phyloP scores from a whole-genome alignment of 2,888 invertebrate genomes.

The Oscheius sp. region DNA sequence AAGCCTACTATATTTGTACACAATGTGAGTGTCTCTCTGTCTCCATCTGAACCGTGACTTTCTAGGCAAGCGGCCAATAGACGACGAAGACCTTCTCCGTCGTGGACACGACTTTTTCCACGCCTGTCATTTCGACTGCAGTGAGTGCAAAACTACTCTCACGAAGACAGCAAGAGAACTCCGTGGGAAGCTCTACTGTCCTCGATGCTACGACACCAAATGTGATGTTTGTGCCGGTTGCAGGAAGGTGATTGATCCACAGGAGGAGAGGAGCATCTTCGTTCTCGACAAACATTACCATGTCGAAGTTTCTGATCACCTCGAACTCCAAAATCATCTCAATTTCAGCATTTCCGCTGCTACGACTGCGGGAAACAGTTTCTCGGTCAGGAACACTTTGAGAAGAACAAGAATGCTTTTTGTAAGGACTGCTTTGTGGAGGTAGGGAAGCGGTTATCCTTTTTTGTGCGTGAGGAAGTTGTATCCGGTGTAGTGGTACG shows the following conservation, averaged over 20 bases:
- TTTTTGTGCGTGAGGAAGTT: slow-evolving; percentile 1
- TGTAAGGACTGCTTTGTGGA: slow-evolving; percentile 90
- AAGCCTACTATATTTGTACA: slow-evolving; percentile 45
- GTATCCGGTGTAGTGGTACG: background rate
- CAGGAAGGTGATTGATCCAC: slow-evolving; percentile 49
- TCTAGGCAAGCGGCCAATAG: slow-evolving; percentile 49
- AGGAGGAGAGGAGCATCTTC: slow-evolving; percentile 46
- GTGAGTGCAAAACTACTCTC: slow-evolving; percentile 44
- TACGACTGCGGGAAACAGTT: slow-evolving; percentile 95
- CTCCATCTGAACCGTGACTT: background rate
- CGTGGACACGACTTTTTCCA: slow-evolving; percentile 45
- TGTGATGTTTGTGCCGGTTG: slow-evolving; percentile 54
- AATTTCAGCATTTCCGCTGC: slow-evolving; percentile 89
- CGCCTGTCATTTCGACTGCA: slow-evolving; percentile 58
- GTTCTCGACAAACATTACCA: slow-evolving; percentile 54
- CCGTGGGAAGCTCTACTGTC: slow-evolving; percentile 44
- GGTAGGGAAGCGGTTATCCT: slow-evolving; percentile 19
- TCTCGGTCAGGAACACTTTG: slow-evolving; percentile 92
- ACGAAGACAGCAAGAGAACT: slow-evolving; percentile 39
- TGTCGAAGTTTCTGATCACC: slow-evolving; percentile 40
- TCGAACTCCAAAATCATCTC: background rate
- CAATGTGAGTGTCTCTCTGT: slow-evolving; percentile 43
- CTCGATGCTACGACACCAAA: slow-evolving; percentile 49
- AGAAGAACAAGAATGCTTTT: slow-evolving; percentile 75
- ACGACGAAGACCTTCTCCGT: slow-evolving; percentile 45